A percentile compares a stretch with the other conserved stretches of the same genome.
These are phyloP conservation scores for Meloe dianella DNA, from an alignment of 2,888 invertebrate genomes.

Conservation along the genomic window DNA sequence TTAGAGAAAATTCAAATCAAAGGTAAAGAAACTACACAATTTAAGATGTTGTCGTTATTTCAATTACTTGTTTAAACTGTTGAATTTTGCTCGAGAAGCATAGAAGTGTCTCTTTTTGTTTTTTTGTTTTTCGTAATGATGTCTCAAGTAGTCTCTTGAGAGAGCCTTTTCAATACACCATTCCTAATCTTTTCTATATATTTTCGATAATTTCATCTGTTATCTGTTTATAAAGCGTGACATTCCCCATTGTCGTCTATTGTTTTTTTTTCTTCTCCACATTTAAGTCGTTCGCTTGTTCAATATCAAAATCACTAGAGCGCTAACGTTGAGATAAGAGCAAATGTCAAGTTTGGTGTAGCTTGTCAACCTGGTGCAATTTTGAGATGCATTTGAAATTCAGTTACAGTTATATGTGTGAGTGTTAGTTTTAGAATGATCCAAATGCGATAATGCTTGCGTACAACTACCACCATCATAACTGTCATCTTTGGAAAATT, in stretches of 20 bases:
- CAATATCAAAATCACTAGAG: neutral
- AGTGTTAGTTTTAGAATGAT: neutral
- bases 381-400: neutral
- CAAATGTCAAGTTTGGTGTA: neutral
- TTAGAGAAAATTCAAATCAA: neutral
- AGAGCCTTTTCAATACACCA: neutral
- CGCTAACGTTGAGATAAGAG: neutral
- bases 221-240: too few species aligned
- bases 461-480: neutral
- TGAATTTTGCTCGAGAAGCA: too few species aligned
- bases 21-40: neutral
- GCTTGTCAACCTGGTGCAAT: neutral
- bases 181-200: neutral
- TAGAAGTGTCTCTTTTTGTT: too few species aligned
- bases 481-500: neutral
- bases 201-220: neutral
- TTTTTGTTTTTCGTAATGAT: neutral
- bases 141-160: neutral
- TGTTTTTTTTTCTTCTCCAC: neutral
- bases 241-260: too few species aligned
- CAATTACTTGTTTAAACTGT: neutral
- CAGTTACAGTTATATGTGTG: neutral
- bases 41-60: neutral
- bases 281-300: neutral
- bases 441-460: neutral